Evolutionary conservation across 1,140 invertebrate species (phyloP), one percentile per base, ranked within the genome.

Genomic region (Calephelis virginiensis): DNA sequence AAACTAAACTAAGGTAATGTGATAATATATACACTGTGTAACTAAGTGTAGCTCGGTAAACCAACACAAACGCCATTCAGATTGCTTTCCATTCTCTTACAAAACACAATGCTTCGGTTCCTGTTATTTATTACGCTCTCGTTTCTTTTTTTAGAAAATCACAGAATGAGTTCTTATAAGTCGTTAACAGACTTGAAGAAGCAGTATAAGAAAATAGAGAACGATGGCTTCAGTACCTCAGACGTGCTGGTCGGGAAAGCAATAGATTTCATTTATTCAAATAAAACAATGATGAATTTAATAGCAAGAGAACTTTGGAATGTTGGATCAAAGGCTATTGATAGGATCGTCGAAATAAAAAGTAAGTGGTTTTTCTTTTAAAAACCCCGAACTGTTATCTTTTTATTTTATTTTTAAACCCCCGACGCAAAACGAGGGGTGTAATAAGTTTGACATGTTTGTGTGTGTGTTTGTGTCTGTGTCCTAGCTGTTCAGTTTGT

Each of bases 181-280:
- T 78, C 80, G 0, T 38, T 70, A 14, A 64, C 71, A 8, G 72
- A 85, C 43, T 69, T 86, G 5, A 78, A 78, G 13, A 66, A 75
- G 17, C 71, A 80, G 17, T 78, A 78, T 28, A 76, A 76, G 10
- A 77, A 81, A 37, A 63, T 76, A 8, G 74, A 78, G 47, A 77
- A 81, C 1, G 73, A 86, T 0, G 64, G 73, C 6, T 83, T 76
- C 53, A 81, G 56, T n/a, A 78, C 77, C 1, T 75, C 80, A 5
- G 85, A 88, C 53, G 64, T 65, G 3, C 61, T 82, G 14, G 82
- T 89, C 0, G 86, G 86, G 5, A 85, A 82, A 65, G 83, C 79
- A 3, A 83, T 89, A 80, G 84, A 89, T 69, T 86, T 85, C 8
- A 79, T 86, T 1, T 82, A 86, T 59, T 85, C 84, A 1, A 89